Conservation (phyloP, 2,113 vertebrate genomes). For the Capreolus pygargus region DNA sequence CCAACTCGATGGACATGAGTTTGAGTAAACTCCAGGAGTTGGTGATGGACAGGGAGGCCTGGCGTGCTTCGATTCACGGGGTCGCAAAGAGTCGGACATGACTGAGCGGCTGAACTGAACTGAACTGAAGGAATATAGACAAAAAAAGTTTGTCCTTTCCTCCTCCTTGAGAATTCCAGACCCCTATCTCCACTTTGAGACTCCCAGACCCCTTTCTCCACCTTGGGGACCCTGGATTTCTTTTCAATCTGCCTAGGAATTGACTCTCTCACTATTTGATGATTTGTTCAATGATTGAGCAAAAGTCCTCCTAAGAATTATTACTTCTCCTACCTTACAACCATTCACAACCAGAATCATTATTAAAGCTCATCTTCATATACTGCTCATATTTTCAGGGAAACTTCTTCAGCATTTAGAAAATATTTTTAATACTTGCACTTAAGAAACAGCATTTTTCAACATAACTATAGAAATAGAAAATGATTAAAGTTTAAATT, state of each 20-base stretch:
- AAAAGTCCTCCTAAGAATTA: neutral
- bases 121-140: neutral
- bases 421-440: constrained; percentile 48
- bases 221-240: neutral
- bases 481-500: constrained; percentile 64
- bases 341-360: neutral
- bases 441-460: constrained; percentile 46
- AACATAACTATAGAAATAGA: constrained; percentile 14
- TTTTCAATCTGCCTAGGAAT: neutral
- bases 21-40: no score
- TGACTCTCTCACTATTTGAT: neutral
- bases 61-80: neutral
- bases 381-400: constrained; percentile 18
- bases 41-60: no score
- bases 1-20: no score
- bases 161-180: neutral
- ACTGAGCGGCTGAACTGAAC: neutral
- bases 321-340: neutral
- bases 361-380: constrained; percentile 38
- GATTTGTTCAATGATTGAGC: neutral
- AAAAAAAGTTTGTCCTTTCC: neutral
- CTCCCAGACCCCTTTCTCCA: neutral
- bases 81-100: rapidly evolving
- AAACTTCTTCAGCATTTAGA: constrained; percentile 18
- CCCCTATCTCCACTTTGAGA: neutral